Base-by-base conservation (phyloP, 2,113 vertebrate species). In the Podarcis raffonei region DNA sequence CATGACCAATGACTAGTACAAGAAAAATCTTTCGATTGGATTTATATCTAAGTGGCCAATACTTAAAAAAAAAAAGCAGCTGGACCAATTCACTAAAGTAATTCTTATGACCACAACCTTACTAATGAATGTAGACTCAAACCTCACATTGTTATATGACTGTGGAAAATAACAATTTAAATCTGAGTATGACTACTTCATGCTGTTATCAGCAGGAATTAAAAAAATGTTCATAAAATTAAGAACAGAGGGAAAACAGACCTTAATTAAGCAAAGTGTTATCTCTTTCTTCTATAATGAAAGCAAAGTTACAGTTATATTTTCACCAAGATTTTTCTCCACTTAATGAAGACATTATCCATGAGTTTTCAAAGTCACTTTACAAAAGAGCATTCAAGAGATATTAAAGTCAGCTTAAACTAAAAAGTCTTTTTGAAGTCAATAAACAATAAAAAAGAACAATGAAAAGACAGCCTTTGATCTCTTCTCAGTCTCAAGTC, bases 381-480 rank as follows among this genome's bases (percentile, higher is more conserved):
- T 97, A 97, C 96, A 97, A 97, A 97, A 97, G 94, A 97, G 93
- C 95, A 95, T 97, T 97, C 97, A 96, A 96, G 94, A 98, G 96
- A 97, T 96, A 97, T 97, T 96, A 97, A 97, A 98, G 96, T 96
- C 96, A 96, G 95, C 95, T 97, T 97, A 96, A 97, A 97, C 96
- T 96, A 96, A 96, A 96, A 97, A 97, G 96, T 97, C 96, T 96
- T 97, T 98, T 96, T 97, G 97, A 98, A 97, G 97, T 97, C 96
- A 96, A 97, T 97, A 97, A 98, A 97, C 97, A 97, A 97, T 97
- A 96, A 97, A 95, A 87, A 96, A 96, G 96, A 97, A 97, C 97
- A 97, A 97, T 96, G 96, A 97, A 95, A 94, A 97, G 95, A 95
- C 91, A 95, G 95, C 89, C 96, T 97, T 97, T 98, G 97, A 97